These are phyloP conservation scores for Cenopis cana DNA, from an alignment of 2,888 invertebrate genomes.

Conservation along the genomic window DNA sequence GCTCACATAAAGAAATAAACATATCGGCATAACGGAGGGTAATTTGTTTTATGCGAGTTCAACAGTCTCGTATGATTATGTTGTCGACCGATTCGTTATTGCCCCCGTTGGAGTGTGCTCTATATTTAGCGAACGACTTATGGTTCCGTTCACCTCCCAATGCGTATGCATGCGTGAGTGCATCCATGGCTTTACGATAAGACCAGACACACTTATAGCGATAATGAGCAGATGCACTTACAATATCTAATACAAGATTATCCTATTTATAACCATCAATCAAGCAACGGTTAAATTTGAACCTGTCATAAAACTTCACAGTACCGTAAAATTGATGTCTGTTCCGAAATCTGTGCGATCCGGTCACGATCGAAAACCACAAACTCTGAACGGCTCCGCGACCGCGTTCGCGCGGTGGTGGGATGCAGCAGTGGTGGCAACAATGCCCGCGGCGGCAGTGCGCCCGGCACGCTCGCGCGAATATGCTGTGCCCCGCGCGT, in stretches of 20 bases:
- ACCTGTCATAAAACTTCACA: slow-evolving; percentile 18
- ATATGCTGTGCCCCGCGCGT: slow-evolving; percentile 89
- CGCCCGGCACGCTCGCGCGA: slow-evolving; percentile 74
- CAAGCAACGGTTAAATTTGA: slow-evolving; percentile 13
- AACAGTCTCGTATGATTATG: slow-evolving; percentile 41
- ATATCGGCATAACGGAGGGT: slow-evolving; percentile 9
- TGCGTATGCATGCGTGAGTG: slow-evolving; percentile 56
- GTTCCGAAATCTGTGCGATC: slow-evolving; percentile 23
- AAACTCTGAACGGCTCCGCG: slow-evolving; percentile 47
- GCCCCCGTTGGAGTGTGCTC: slow-evolving; percentile 60
- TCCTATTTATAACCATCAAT: slow-evolving; percentile 1
- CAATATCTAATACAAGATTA: slow-evolving; percentile 44
- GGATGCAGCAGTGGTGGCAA: slow-evolving; percentile 52
- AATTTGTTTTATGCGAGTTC: slow-evolving; percentile 43
- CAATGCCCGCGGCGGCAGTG: slow-evolving; percentile 59
- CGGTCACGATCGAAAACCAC: slow-evolving; percentile 40
- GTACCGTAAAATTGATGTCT: slow-evolving; percentile 23
- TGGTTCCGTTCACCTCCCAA: slow-evolving; percentile 74
- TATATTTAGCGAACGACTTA: slow-evolving; percentile 76
- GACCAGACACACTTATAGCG: slow-evolving; percentile 29
- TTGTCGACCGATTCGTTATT: slow-evolving; percentile 62
- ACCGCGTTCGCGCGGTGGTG: slow-evolving; percentile 53
- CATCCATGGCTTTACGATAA: slow-evolving; percentile 52
- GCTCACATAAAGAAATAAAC: slow-evolving; percentile 38
- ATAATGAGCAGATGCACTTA: slow-evolving; percentile 54